These are phyloP conservation scores for Coptotermes formosanus DNA, from an alignment of 1,140 invertebrate genomes.

Conservation along the genomic window DNA sequence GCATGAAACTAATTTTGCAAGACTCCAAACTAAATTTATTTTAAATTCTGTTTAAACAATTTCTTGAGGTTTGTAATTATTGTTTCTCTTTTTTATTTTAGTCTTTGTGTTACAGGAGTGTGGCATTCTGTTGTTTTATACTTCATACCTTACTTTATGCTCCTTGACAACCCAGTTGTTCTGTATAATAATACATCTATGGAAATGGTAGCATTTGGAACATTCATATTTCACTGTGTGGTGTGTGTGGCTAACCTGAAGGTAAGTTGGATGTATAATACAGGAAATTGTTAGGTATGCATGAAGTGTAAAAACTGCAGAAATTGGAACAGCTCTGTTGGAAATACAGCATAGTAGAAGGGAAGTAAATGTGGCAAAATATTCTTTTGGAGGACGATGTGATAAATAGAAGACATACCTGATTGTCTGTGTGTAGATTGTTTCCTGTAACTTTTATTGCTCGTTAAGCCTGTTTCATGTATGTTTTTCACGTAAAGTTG, in stretches of 20 bases:
- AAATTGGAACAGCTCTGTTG: background rate
- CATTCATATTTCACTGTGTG: slow-evolving; percentile 50
- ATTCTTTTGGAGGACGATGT: background rate
- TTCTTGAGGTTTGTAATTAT: background rate
- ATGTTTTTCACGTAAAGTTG: too few relatives aligned
- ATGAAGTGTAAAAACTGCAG: background rate
- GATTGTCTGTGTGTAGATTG: background rate
- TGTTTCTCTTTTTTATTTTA: background rate
- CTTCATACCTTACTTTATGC: slow-evolving; percentile 51
- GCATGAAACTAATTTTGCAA: too few relatives aligned
- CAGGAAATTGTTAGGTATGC: background rate
- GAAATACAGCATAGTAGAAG: background rate
- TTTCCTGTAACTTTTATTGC: background rate
- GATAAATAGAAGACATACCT: background rate
- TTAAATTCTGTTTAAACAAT: too few relatives aligned
- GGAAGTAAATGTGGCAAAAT: background rate
- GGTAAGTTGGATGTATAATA: slow-evolving; percentile 41
- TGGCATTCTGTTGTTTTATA: slow-evolving; percentile 58
- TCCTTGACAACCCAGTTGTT: slow-evolving; percentile 46
- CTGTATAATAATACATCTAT: slow-evolving; percentile 45
- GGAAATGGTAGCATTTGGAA: slow-evolving; percentile 51
- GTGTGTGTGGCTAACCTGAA: slow-evolving; percentile 54
- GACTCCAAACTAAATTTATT: too few relatives aligned
- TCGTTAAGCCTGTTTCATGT: too few relatives aligned
- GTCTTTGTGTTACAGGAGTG: slow-evolving; percentile 49